These are phyloP conservation scores for Ennomos fuscantarius DNA, from an alignment of 2,888 invertebrate genomes.

Conservation along the genomic window DNA sequence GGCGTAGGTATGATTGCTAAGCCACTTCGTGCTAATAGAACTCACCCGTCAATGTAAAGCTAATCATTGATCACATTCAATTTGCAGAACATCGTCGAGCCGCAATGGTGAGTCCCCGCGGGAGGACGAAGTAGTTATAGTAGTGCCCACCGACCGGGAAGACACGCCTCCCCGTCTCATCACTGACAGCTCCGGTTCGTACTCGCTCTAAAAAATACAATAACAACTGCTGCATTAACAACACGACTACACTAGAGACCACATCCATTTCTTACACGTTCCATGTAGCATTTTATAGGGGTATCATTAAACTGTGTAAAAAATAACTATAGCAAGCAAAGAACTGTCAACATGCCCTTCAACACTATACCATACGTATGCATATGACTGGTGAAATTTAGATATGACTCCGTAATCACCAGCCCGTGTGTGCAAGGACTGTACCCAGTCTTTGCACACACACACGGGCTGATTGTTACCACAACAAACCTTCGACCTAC, in stretches of 20 bases:
- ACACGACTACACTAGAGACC: conserved; percentile 5
- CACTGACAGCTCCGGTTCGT: conserved; percentile 87
- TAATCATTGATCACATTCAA: conserved; percentile 35
- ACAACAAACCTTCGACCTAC: no score
- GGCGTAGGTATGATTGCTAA: neutral
- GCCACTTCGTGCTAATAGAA: conserved; percentile 7
- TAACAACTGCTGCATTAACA: conserved; percentile 23
- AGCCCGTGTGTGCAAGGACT: no score
- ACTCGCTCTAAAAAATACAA: conserved; percentile 26
- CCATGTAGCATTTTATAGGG: neutral
- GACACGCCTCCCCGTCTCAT: conserved; percentile 84
- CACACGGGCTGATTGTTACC: no score
- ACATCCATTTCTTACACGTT: neutral
- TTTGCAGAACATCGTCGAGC: conserved; percentile 73
- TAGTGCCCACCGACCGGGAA: conserved; percentile 75
- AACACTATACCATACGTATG: no score
- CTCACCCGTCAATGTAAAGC: conserved; percentile 24
- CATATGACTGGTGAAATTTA: no score
- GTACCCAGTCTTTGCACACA: no score
- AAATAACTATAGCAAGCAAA: no score
- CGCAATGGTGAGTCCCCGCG: conserved; percentile 73
- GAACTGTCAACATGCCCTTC: no score
- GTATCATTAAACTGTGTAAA: no score
- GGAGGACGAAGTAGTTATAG: conserved; percentile 79
- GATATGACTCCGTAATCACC: no score